Base-by-base conservation (phyloP, 2,888 invertebrate genomes). In the Euclidia mi region DNA sequence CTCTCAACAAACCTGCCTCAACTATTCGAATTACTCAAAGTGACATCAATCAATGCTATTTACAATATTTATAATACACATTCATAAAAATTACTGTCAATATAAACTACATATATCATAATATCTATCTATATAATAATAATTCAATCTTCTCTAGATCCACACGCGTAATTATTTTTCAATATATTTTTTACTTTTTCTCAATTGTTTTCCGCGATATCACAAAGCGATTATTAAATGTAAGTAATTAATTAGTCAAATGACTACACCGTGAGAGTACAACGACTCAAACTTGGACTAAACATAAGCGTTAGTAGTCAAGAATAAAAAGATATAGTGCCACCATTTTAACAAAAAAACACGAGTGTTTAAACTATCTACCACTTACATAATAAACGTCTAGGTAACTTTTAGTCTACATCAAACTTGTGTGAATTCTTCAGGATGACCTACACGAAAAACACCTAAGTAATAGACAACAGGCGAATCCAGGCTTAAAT, bases 151-250 rank as follows among this genome's bases (percentile, higher is more conserved):
- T 70, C 65, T 62, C 67, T 82, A 81, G 59, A 66, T 67, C 60
- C 79, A 82, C 76, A 77, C 76, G 68, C 25, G 14, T 68, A 51
- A 59, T 59, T n/a, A 44, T 56, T 57, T 55, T 25, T 61, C 43
- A 55, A 76, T 65, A 69, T 81, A 79, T 78, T 77, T 77, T 78
- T 81, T 78, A 76, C 44, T 73, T 70, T 67, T 66, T 56, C 52
- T 63, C 57, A 49, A 75, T 81, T 79, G 79, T 82, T 78, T 71
- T 82, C 75, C 75, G 89, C 86, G 75, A 88, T 90, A 89, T 90
- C 89, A 91, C 91, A 90, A 91, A 91, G 89, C 88, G 69, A 82
- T 81, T 71, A 71, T 83, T 84, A 85, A 88, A 87, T 87, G 82
- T 80, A 83, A 81, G 80, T 81, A 79, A 82, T 74, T 79, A 81